Evolutionary conservation across 2,888 invertebrate species (phyloP).

Genomic region (Tenthredo notha): DNA sequence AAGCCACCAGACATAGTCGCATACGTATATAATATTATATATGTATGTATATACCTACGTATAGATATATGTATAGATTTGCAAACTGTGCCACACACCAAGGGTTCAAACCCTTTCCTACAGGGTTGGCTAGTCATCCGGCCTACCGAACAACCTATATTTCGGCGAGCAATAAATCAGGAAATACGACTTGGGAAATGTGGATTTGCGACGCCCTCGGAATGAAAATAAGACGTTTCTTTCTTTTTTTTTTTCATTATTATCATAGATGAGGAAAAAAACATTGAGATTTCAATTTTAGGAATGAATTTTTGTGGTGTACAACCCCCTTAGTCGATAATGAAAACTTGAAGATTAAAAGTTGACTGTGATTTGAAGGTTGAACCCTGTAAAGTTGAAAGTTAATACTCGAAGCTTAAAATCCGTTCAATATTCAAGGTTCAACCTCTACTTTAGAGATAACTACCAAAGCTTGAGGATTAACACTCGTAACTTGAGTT

Average conservation of each 20-base stretch:
- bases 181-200: constrained; percentile 71
- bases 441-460: no score
- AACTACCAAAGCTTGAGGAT: no score
- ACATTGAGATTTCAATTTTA: not conserved
- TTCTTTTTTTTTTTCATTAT: not conserved
- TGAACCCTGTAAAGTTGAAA: not conserved
- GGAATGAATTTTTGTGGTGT: not conserved
- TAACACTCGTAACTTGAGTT: no score
- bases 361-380: not conserved
- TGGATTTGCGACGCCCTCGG: not conserved
- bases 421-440: not conserved
- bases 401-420: not conserved
- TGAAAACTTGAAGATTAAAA: not conserved
- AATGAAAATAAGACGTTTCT: not conserved
- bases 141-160: constrained; percentile 62
- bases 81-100: constrained; percentile 18
- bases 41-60: constrained; percentile 31
- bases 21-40: constrained; percentile 50
- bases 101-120: constrained; percentile 29
- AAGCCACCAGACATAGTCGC: constrained; percentile 24
- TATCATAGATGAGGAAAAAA: not conserved
- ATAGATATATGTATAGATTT: constrained; percentile 3
- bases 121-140: constrained; percentile 1
- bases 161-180: constrained; percentile 71
- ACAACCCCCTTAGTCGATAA: not conserved